These are phyloP conservation scores for Delia radicum DNA, from an alignment of 1,140 invertebrate genomes.

Conservation along the genomic window DNA sequence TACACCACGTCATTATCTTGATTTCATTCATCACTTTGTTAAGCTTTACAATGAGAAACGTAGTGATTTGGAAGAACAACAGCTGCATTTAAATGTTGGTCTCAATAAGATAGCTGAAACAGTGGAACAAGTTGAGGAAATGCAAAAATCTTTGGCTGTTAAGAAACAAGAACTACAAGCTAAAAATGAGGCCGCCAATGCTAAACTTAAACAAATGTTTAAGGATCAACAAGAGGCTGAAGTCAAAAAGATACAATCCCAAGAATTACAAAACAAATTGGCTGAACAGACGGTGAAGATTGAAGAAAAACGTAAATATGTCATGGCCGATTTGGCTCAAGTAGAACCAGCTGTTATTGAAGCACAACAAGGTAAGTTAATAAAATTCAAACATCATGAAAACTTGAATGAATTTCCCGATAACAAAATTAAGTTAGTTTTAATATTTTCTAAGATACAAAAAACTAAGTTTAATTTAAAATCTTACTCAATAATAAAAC, in stretches of 20 bases:
- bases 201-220: slow-evolving; percentile 98
- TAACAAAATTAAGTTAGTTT: neutral
- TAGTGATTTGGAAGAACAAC: slow-evolving; percentile 97
- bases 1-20: slow-evolving; percentile 96
- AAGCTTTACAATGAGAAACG: slow-evolving; percentile 98
- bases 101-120: slow-evolving; percentile 98
- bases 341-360: slow-evolving; percentile 99
- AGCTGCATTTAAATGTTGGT: slow-evolving; percentile 98
- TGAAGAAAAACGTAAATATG: slow-evolving; percentile 85
- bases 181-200: slow-evolving; percentile 99
- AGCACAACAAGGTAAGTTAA: slow-evolving; percentile 88
- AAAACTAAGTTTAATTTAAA: slow-evolving; percentile 26
- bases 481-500: slow-evolving; percentile 14
- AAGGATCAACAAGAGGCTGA: slow-evolving; percentile 99
- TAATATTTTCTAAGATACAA: neutral
- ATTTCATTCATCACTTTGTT: slow-evolving; percentile 99
- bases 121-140: slow-evolving; percentile 98
- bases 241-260: slow-evolving; percentile 96
- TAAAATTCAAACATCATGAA: neutral
- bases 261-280: slow-evolving; percentile 93
- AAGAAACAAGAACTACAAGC: slow-evolving; percentile 95
- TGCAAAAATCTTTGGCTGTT: slow-evolving; percentile 97
- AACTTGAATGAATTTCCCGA: neutral
- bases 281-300: slow-evolving; percentile 91
- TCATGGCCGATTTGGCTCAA: slow-evolving; percentile 92